phyloP scores from a whole-genome alignment of 1,140 invertebrate genomes.

The Campodea augens region DNA sequence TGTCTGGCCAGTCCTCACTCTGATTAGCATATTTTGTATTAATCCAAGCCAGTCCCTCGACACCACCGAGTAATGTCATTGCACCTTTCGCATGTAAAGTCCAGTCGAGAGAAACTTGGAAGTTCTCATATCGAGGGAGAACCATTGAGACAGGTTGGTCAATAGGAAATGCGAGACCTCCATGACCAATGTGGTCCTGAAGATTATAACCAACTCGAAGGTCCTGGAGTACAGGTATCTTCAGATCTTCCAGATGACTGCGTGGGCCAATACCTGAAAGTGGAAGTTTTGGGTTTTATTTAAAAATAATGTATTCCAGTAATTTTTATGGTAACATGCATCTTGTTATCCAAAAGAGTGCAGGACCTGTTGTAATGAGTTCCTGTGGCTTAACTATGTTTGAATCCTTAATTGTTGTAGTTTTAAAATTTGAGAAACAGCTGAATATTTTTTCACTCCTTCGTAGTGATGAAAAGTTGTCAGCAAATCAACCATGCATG shows the following conservation, averaged over 20 bases:
- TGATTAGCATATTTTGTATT: slow-evolving; percentile 61
- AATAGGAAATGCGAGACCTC: slow-evolving; percentile 61
- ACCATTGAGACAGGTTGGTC: slow-evolving; percentile 57
- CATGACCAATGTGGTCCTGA: slow-evolving; percentile 44
- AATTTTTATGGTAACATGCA: no score
- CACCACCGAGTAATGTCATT: slow-evolving; percentile 69
- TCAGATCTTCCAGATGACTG: slow-evolving; percentile 42
- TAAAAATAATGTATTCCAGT: no score
- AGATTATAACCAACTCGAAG: slow-evolving; percentile 27
- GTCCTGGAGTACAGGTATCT: slow-evolving; percentile 39
- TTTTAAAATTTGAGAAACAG: no score
- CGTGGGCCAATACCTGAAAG: slow-evolving; percentile 23
- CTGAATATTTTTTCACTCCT: no score
- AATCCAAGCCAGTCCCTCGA: slow-evolving; percentile 71
- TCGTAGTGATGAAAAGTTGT: no score
- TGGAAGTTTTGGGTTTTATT: no score
- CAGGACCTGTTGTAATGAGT: no score
- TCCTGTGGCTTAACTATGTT: no score
- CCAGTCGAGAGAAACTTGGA: slow-evolving; percentile 49
- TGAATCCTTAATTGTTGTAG: no score
- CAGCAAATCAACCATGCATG: no score
- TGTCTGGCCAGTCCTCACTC: slow-evolving; percentile 53
- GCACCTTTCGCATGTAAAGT: slow-evolving; percentile 63
- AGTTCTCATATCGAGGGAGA: slow-evolving; percentile 51
- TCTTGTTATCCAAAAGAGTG: no score